Base-by-base conservation (phyloP, 2,888 invertebrate genomes). In the Machimus rusticus region DNA sequence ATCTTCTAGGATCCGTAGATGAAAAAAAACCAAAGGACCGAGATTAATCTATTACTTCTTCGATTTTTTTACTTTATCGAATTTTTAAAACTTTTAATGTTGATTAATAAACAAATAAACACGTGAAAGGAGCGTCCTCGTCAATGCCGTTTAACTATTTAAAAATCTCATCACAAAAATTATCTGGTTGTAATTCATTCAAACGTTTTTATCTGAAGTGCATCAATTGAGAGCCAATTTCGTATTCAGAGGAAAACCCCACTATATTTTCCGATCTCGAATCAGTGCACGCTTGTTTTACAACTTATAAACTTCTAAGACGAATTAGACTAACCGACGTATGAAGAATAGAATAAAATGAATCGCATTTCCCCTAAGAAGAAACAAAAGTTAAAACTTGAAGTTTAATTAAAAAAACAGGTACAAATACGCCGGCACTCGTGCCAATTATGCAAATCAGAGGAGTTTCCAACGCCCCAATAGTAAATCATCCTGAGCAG, bases 381-480 rank as follows among this genome's bases (percentile, higher is more conserved):
- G 19, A 55, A 55, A 19, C n/a, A 19, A 19, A 55, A 55, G 19
- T 55, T 55, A 55, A 19, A 55, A 19, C 66, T 23, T 66, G 28
- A 12, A 23, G 23, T 57, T 57, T 57, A 0, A 66, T 28, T 66
- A 66, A 66, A 66, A 23, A 9, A 9, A n/a, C 43, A 34, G 34
- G 34, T 6, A 34, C 34, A 34, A 34, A 34, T 34, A 34, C 34
- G 34, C 6, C 51, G 51, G 16, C 16, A 79, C 51, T 28, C 31
- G 79, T 79, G 46, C 51, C 79, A 79, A 79, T 79, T 79, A 79
- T 79, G 79, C 79, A 79, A 79, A 79, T 78, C 16, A 78, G 23
- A 19, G 4, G 43, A 46, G 43, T 23, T 19, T 55, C 28, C 28
- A 31, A 23, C 19, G 34, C 37, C 34, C 4, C 37, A 37, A 1